phyloP scores from a whole-genome alignment of 1,140 invertebrate genomes.

The Drosophila triauraria region DNA sequence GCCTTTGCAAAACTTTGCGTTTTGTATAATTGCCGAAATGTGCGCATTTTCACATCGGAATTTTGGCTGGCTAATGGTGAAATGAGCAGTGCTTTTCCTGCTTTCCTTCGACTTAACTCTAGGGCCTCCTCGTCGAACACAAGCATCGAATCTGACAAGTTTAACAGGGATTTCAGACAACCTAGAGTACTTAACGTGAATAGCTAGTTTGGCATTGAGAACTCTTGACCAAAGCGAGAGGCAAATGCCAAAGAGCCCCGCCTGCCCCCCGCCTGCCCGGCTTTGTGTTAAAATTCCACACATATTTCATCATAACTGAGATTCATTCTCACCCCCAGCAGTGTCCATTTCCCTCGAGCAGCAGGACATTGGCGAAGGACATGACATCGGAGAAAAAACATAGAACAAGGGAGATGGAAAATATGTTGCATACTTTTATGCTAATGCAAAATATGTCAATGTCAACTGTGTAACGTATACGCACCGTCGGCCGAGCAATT shows the following conservation, averaged over 20 bases:
- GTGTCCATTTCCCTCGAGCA: constrained; percentile 40
- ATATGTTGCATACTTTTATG: constrained; percentile 79
- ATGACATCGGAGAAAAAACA: not conserved
- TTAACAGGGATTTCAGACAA: constrained; percentile 1
- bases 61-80: constrained; percentile 41
- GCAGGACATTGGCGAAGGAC: constrained; percentile 26
- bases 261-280: not conserved
- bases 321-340: constrained; percentile 26
- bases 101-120: not conserved
- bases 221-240: constrained; percentile 16
- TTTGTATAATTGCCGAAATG: constrained; percentile 57
- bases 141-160: constrained; percentile 8
- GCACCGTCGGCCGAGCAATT: constrained; percentile 64
- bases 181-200: constrained; percentile 14
- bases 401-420: constrained; percentile 20
- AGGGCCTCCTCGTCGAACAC: constrained; percentile 6
- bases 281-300: constrained; percentile 47
- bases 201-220: constrained; percentile 18
- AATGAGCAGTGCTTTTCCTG: constrained; percentile 47
- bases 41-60: constrained; percentile 57
- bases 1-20: constrained; percentile 58
- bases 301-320: constrained; percentile 55
- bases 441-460: constrained; percentile 77
- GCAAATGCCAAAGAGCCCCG: not conserved
- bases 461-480: constrained; percentile 70